Base-by-base conservation (phyloP, 2,888 invertebrate species). In the Scaptomyza reducta region DNA sequence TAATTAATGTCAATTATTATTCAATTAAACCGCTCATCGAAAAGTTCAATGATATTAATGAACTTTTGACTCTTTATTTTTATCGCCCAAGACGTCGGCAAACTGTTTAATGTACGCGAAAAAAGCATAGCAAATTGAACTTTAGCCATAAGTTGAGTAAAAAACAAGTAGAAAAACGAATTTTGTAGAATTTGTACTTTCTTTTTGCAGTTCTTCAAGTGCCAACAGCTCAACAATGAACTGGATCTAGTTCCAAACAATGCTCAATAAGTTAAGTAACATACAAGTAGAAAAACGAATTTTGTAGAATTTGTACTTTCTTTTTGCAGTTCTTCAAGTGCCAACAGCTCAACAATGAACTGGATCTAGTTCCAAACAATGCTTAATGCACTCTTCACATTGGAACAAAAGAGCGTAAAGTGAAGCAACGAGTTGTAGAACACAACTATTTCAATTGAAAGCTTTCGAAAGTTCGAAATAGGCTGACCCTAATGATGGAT, bases 1-100 rank as follows among this genome's bases (percentile, higher is more conserved):
- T 83, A 81, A 81, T 88, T 81, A 81, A 88, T 88, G 79, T 79
- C 81, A 88, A 81, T 81, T 81, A 83, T 86, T 83, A 83, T 72
- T 72, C 88, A 88, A 81, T 88, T 81, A 83, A 77, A 83, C 68
- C 55, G 50, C 53, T 63, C 61, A n/a, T 61, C 57, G 62, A 38
- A 87, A 67, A 82, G 88, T 63, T 81, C 83, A 67, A 47, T 14
- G 25, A 65, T 72, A 63, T 68, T 62, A 60, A 70, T 79, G 80
- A 81, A 82, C 87, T 70, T 62, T 70, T 69, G 57, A 58, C 77
- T 61, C 66, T 59, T 35, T 18, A 2, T 22, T 13, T 9, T 14
- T 33, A 6, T 3, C 5, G 13, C 40, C 56, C n/a, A n/a, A n/a
- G n/a, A 50, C 56, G 47, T 68, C 74, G 74, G 74, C 63, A 55